phyloP scores from a whole-genome alignment of 2,888 invertebrate genomes.

The Dicranocentrus wangi region DNA sequence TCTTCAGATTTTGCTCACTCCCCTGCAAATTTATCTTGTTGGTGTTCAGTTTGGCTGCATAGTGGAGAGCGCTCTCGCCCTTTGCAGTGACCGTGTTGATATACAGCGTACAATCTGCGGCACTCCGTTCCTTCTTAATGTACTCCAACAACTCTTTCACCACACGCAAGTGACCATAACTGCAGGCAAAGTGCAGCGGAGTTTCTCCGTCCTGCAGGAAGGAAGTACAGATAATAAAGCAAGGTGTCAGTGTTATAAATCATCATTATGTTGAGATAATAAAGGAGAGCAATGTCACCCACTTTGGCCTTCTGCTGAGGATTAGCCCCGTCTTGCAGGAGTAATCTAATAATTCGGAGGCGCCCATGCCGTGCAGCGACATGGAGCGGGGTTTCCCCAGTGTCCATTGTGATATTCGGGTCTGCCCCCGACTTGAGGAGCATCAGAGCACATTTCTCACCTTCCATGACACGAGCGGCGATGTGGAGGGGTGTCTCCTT shows the following conservation, averaged over 20 bases:
- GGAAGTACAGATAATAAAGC: constrained; percentile 63
- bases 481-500: constrained; percentile 97
- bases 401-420: constrained; percentile 94
- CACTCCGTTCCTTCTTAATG: constrained; percentile 84
- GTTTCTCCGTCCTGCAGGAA: constrained; percentile 90
- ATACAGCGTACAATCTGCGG: constrained; percentile 86
- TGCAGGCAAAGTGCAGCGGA: constrained; percentile 93
- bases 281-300: constrained; percentile 54
- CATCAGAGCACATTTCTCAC: constrained; percentile 96
- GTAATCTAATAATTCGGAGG: constrained; percentile 86
- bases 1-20: constrained; percentile 45
- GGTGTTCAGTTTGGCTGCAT: constrained; percentile 22
- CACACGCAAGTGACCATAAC: constrained; percentile 79
- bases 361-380: constrained; percentile 93
- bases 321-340: constrained; percentile 95
- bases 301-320: constrained; percentile 93
- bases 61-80: constrained; percentile 56
- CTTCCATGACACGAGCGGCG: constrained; percentile 93
- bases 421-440: constrained; percentile 97
- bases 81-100: constrained; percentile 92
- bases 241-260: constrained; percentile 2
- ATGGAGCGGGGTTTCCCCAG: constrained; percentile 97
- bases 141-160: constrained; percentile 89
- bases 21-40: constrained; percentile 85
- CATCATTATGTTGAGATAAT: background rate